Evolutionary conservation across 2,888 invertebrate species (phyloP).

Genomic region (Nomada ferruginata): DNA sequence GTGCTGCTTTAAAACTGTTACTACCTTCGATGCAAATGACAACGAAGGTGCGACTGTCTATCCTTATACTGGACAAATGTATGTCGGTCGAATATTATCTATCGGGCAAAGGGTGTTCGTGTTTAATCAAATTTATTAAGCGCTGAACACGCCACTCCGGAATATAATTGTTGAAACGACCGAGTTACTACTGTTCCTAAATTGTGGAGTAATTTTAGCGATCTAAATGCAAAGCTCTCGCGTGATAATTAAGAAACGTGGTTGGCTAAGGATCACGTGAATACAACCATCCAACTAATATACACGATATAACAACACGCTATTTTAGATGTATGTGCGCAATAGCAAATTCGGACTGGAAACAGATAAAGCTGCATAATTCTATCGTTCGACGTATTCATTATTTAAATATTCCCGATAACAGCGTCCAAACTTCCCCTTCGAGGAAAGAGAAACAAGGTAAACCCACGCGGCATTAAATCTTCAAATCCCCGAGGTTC

Average conservation of each 20-base stretch:
- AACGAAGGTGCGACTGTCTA: slow-evolving; percentile 24
- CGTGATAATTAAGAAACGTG: no score
- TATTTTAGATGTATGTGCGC: no score
- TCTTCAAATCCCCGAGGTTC: not conserved
- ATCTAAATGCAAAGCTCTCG: no score
- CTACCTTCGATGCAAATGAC: slow-evolving; percentile 31
- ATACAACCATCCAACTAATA: no score
- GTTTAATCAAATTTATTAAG: slow-evolving; percentile 16
- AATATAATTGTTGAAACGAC: not conserved
- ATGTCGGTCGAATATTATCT: slow-evolving; percentile 16
- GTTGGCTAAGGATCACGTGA: no score
- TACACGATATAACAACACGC: no score
- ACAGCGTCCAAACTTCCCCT: not conserved
- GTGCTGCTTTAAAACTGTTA: slow-evolving; percentile 28
- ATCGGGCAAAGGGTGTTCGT: not conserved
- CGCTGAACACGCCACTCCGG: not conserved
- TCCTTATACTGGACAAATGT: slow-evolving; percentile 14
- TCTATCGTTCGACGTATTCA: not conserved
- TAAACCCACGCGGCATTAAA: not conserved
- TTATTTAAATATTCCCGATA: not conserved
- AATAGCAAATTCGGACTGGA: not conserved
- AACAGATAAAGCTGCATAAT: not conserved
- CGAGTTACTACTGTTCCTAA: not conserved
- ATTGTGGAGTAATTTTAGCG: not conserved
- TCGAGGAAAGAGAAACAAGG: not conserved